Percentiles rank a stretch among this genome's conserved stretches.
Evolutionary conservation across 1,140 invertebrate species (phyloP).

Genomic region (Caenorhabditis latens): DNA sequence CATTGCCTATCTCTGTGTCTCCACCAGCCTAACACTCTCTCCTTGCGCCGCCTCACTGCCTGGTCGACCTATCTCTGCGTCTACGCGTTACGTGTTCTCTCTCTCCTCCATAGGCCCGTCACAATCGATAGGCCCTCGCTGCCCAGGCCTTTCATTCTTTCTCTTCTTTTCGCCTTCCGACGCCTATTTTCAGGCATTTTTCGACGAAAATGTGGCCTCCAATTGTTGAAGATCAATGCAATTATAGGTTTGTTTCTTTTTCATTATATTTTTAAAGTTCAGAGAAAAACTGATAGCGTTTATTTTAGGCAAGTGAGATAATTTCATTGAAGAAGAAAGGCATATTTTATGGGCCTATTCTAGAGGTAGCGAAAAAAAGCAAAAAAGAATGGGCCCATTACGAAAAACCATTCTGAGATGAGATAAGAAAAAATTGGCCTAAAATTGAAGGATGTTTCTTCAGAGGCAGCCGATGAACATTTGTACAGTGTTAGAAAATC

Average conservation of each 20-base stretch:
- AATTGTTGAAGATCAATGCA: constrained; percentile 19
- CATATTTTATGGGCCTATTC: too few species aligned
- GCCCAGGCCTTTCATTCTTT: constrained; percentile 40
- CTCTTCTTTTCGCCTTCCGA: neutral
- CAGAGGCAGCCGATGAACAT: too few species aligned
- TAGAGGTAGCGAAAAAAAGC: too few species aligned
- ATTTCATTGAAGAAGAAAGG: too few species aligned
- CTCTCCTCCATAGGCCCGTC: constrained; percentile 12
- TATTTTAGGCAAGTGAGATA: too few species aligned
- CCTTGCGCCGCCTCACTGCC: constrained; percentile 14
- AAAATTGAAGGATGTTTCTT: neutral
- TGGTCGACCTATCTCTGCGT: constrained; percentile 46
- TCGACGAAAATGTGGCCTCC: constrained; percentile 46
- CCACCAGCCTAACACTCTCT: neutral
- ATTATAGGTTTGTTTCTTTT: constrained; percentile 34
- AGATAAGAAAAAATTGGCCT: neutral
- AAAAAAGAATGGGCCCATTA: too few species aligned
- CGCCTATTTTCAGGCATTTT: constrained; percentile 33
- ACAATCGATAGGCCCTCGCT: constrained; percentile 51
- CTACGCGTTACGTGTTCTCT: neutral
- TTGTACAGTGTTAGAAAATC: too few species aligned
- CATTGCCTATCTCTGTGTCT: constrained; percentile 9
- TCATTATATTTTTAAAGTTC: neutral
- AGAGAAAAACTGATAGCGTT: too few species aligned
- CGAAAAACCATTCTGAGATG: too few species aligned